phyloP scores from a whole-genome alignment of 1,140 invertebrate genomes.

The Ips typographus region DNA sequence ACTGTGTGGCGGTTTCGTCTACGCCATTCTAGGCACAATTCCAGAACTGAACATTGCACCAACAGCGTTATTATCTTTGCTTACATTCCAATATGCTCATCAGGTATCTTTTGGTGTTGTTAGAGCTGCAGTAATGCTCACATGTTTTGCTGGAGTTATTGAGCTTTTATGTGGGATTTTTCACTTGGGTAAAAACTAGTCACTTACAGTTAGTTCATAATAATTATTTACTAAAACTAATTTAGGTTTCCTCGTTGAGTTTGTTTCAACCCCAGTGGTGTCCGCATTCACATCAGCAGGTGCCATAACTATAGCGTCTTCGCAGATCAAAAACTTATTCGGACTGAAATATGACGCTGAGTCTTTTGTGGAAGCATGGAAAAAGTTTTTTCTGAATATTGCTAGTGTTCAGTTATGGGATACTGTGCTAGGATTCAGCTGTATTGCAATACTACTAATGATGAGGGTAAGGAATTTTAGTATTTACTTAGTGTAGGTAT shows the following conservation, averaged over 20 bases:
- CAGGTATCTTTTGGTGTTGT: constrained; percentile 54
- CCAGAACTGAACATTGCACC: constrained; percentile 84
- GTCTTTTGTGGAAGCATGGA: constrained; percentile 63
- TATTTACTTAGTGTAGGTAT: too few species aligned
- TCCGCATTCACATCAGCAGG: constrained; percentile 86
- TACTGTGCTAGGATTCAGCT: constrained; percentile 63
- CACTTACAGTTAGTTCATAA: background rate
- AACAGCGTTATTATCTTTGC: constrained; percentile 72
- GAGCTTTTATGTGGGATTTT: constrained; percentile 71
- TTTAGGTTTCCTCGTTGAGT: constrained; percentile 81
- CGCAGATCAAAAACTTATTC: constrained; percentile 75
- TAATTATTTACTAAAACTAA: constrained; percentile 4
- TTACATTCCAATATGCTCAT: constrained; percentile 67
- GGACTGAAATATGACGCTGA: constrained; percentile 66
- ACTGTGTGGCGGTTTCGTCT: constrained; percentile 80
- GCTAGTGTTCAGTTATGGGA: constrained; percentile 59
- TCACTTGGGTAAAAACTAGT: constrained; percentile 59
- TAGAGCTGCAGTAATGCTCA: constrained; percentile 71
- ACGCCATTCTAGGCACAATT: constrained; percentile 78
- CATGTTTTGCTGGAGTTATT: constrained; percentile 69
- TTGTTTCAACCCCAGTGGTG: constrained; percentile 82
- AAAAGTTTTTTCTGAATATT: constrained; percentile 58
- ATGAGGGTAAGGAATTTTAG: constrained; percentile 58
- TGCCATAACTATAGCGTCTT: constrained; percentile 78
- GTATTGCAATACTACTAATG: constrained; percentile 61